Percentiles rank a stretch among this genome's conserved stretches.
Conservation (phyloP, 2,797 vertebrate genomes). For the Varecia variegata region DNA sequence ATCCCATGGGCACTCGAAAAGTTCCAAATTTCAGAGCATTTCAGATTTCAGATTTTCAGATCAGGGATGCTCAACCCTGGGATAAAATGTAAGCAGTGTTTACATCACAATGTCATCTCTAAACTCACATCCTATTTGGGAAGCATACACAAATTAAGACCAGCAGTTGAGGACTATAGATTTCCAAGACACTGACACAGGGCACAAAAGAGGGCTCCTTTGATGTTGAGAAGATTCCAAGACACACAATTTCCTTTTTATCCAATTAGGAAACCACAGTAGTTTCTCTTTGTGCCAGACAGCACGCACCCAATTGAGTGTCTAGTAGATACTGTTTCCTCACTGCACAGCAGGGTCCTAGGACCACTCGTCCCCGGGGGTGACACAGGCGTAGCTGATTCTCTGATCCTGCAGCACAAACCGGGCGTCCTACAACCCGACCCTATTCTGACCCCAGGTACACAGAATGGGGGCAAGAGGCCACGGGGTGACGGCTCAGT, state of each 20-base stretch:
- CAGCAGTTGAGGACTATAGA: neutral
- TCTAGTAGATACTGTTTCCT: neutral
- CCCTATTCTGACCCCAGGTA: neutral
- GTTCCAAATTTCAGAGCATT: neutral
- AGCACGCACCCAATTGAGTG: slow-evolving; percentile 23
- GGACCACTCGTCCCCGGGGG: neutral
- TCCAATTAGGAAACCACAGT: neutral
- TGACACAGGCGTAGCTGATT: too few relatives aligned
- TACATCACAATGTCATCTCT: neutral
- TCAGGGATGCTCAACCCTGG: neutral
- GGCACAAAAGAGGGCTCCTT: neutral
- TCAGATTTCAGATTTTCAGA: neutral
- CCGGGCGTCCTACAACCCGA: too few relatives aligned
- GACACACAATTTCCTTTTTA: neutral
- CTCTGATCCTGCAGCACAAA: neutral
- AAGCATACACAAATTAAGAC: neutral
- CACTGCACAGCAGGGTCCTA: neutral
- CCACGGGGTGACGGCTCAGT: neutral
- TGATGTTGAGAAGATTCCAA: neutral
- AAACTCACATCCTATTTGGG: neutral
- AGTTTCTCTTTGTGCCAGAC: slow-evolving; percentile 13
- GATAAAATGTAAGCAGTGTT: neutral
- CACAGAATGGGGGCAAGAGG: neutral
- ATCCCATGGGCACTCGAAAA: neutral
- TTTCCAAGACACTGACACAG: neutral